A percentile compares a stretch with the other conserved stretches of the same genome.
Evolutionary conservation across 2,888 invertebrate genomes (phyloP).

Genomic region (Oligia latruncula): DNA sequence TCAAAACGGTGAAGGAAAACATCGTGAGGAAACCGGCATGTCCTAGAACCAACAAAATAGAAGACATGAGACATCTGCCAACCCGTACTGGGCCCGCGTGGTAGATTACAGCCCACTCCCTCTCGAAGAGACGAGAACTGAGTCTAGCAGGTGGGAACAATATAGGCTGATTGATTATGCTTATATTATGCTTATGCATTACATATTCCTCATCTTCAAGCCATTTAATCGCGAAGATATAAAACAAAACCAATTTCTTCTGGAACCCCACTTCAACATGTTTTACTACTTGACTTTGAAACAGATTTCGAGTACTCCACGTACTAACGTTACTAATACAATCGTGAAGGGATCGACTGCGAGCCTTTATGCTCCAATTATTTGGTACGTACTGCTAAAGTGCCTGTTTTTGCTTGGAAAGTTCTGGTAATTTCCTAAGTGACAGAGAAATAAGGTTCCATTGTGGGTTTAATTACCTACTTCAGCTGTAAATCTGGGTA

Average conservation of each 20-base stretch:
- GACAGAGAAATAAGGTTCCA: not conserved
- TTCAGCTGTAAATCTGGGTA: not conserved
- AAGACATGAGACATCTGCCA: not conserved
- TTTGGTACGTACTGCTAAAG: slow-evolving; percentile 35
- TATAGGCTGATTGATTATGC: not conserved
- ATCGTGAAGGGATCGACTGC: slow-evolving; percentile 21
- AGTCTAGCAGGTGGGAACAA: not conserved
- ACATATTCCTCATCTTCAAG: not conserved
- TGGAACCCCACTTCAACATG: slow-evolving; percentile 51
- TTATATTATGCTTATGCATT: not conserved
- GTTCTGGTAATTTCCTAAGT: slow-evolving; percentile 14
- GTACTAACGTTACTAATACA: slow-evolving; percentile 52
- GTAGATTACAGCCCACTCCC: not conserved
- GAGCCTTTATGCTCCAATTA: slow-evolving; percentile 38
- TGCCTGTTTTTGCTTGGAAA: slow-evolving; percentile 20
- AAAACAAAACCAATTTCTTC: slow-evolving; percentile 41
- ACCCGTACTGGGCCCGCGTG: no score
- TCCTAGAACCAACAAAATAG: not conserved
- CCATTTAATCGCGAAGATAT: slow-evolving; percentile 15
- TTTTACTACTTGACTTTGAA: slow-evolving; percentile 60
- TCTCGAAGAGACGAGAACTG: not conserved
- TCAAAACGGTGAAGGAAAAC: not conserved
- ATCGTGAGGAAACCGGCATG: not conserved
- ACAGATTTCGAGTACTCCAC: slow-evolving; percentile 40
- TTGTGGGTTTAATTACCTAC: slow-evolving; percentile 4